phyloP scores from a whole-genome alignment of 2,888 invertebrate genomes.

The Chelonus formosanus region DNA sequence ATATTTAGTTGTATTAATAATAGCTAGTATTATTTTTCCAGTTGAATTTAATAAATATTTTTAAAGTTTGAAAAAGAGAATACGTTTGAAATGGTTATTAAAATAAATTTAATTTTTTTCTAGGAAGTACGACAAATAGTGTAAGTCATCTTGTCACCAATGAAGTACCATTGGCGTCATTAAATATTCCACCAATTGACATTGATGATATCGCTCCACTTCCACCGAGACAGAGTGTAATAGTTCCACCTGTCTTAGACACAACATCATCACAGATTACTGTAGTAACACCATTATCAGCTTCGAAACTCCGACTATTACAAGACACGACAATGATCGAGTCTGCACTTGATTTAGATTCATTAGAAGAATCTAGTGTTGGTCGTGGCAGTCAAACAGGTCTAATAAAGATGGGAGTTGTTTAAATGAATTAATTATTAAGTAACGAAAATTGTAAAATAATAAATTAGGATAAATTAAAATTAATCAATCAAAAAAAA shows the following conservation, averaged over 20 bases:
- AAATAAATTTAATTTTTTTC: slow-evolving; percentile 48
- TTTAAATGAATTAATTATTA: slow-evolving; percentile 46
- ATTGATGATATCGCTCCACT: slow-evolving; percentile 62
- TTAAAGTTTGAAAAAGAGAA: no score
- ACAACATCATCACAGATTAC: slow-evolving; percentile 55
- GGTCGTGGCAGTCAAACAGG: slow-evolving; percentile 76
- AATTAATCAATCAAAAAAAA: no score
- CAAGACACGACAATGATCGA: slow-evolving; percentile 92
- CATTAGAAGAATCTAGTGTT: slow-evolving; percentile 79
- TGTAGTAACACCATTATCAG: slow-evolving; percentile 64
- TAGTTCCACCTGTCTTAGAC: slow-evolving; percentile 48
- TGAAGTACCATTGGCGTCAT: slow-evolving; percentile 71
- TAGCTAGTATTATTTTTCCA: no score
- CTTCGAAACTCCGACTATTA: slow-evolving; percentile 79
- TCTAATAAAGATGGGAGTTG: slow-evolving; percentile 70
- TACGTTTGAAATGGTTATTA: no score
- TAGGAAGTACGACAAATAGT: slow-evolving; percentile 75
- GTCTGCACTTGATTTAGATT: slow-evolving; percentile 87
- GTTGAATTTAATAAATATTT: no score
- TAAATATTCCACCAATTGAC: slow-evolving; percentile 63
- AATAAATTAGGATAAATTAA: background rate
- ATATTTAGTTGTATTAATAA: no score
- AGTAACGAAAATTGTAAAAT: slow-evolving; percentile 1
- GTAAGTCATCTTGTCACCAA: slow-evolving; percentile 73
- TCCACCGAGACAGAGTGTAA: slow-evolving; percentile 61